Evolutionary conservation across 2,888 invertebrate genomes (phyloP), one percentile per base, ranked within the genome.

Genomic region (Monopis laevigella): DNA sequence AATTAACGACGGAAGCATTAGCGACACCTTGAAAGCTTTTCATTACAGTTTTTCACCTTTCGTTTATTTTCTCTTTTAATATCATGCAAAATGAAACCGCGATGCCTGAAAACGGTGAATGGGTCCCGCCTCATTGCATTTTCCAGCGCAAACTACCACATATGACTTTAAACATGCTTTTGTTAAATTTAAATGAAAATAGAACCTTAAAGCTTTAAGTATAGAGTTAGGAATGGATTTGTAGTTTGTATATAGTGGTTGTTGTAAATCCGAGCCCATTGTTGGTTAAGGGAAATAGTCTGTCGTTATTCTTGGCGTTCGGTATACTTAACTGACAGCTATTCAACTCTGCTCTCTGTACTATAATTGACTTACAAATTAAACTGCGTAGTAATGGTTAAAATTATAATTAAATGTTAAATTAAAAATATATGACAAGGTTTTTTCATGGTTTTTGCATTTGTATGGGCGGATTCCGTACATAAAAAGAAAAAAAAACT

Each of bases 21-120:
- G 42, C 51, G 48, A 47, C 49, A 38, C 35, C 54, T 56, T 58
- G 61, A 60, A 55, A 58, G 61, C 59, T 65, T 64, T 65, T 62
- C 62, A 70, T 28, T 28, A 28, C 12, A 28, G 12, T 28, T 28
- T 28, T 28, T 6, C n/a, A 28, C 10, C 28, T 32, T 8, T 32
- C 14, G 4, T 12, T 13, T 32, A 13, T 32, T 71, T 62, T 59
- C 50, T 54, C 59, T 57, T 67, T 70, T 70, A 71, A 70, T 73
- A 72, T 64, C 63, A 68, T 70, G 68, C 69, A 63, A 32, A 74
- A 69, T 65, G 63, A 62, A 67, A 65, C 57, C 57, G 52, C 50
- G 52, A 54, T 52, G 50, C 55, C 53, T 58, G 55, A 59, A n/a
- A n/a, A n/a, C 49, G 52, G 54, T 55, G 62, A 66, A 65, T 64